Base-by-base conservation (phyloP, 1,140 invertebrate species). In the Nymphalis io region DNA sequence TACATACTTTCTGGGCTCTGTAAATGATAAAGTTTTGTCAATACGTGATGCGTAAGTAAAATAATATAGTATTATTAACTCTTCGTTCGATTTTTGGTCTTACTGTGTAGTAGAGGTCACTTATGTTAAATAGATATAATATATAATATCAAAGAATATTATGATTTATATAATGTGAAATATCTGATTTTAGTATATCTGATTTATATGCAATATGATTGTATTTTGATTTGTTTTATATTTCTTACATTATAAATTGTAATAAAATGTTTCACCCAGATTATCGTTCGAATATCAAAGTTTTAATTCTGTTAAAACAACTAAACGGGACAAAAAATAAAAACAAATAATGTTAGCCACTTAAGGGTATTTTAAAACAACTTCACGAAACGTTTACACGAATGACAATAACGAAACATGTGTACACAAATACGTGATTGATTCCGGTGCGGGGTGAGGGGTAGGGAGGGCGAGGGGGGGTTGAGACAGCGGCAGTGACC, bases 401-500 rank as follows among this genome's bases (percentile, higher is more conserved):
- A 53, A 69, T 78, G 77, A 76, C 76, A 81, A 74, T 75, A 75
- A 72, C 64, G 73, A 78, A 73, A 72, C 74, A 79, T 73, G 61
- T 72, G 72, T 72, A 78, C 62, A 78, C 74, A 78, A 77, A 76
- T 78, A 82, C 74, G 84, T 87, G 86, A 88, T 88, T 87, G 84
- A 88, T 88, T 81, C 82, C 68, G 72, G 75, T 48, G 74, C 63
- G 76, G 73, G 65, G 38, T 71, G 69, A 23, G 60, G 61, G 68
- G 39, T 42, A 58, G 53, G 57, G 66, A 58, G 65, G 39, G 60
- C 67, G 66, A 63, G 65, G 74, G 68, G 73, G 62, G 75, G 75
- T 70, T 74, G 68, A 67, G 76, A 70, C 79, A 80, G 79, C 76
- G 79, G 81, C 87, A 87, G 83, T 89, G 87, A 89, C 85, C 88